phyloP scores from a whole-genome alignment of 2,113 vertebrate genomes.

The Sialia sialis region DNA sequence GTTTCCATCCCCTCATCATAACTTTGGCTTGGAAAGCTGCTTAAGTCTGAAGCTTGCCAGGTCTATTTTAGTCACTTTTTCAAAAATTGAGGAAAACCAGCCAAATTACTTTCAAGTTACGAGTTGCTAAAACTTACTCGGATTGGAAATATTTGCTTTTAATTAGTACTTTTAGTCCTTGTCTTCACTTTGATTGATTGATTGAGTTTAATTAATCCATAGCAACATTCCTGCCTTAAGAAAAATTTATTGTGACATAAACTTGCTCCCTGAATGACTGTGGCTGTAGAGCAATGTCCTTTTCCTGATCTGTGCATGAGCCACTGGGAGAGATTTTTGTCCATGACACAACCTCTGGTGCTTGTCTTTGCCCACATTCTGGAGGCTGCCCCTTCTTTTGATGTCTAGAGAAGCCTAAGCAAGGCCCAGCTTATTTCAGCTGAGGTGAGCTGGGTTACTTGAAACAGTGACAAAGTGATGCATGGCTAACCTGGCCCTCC shows the following conservation, averaged over 20 bases:
- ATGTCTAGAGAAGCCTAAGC: neutral
- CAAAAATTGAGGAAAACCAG: constrained; percentile 30
- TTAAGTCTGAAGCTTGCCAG: neutral
- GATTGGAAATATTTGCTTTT: neutral
- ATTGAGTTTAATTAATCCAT: neutral
- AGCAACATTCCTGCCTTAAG: neutral
- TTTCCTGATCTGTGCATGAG: neutral
- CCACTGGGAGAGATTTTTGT: neutral
- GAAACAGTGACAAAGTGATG: neutral
- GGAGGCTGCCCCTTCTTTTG: neutral
- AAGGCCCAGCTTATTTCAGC: neutral
- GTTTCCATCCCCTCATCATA: neutral
- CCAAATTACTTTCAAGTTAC: neutral
- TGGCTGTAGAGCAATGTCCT: neutral
- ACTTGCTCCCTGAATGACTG: neutral
- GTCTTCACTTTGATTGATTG: neutral
- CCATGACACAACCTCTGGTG: neutral
- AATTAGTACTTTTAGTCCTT: neutral
- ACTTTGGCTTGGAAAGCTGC: neutral
- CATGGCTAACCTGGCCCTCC: neutral
- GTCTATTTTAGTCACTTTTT: neutral
- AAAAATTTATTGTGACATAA: neutral
- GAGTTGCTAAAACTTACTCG: neutral
- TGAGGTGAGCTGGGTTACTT: neutral
- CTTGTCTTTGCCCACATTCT: neutral